Conservation (phyloP, 1,140 invertebrate genomes). For the Pemphigus obesinymphae region DNA sequence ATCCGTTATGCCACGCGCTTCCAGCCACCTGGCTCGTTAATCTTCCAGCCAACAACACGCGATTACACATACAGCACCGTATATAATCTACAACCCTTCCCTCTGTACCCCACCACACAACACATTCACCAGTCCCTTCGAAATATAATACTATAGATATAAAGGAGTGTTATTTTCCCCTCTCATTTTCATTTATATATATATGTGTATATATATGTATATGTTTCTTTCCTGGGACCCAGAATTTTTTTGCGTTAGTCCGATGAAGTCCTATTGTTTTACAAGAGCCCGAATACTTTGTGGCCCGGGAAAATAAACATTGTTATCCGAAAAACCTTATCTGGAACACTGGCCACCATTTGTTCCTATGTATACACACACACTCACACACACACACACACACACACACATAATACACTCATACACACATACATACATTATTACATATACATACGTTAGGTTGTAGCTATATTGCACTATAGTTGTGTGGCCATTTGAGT, state of each 20-base stretch:
- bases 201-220: not conserved
- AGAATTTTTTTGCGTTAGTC: constrained; percentile 26
- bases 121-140: too few relatives aligned
- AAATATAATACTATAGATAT: constrained; percentile 1
- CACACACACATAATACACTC: not conserved
- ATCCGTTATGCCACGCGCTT: constrained; percentile 34
- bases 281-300: constrained; percentile 25
- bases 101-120: not conserved
- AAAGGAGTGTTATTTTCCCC: constrained; percentile 4
- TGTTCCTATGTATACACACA: not conserved
- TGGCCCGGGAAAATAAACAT: constrained; percentile 9
- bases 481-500: too few relatives aligned
- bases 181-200: not conserved
- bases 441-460: too few relatives aligned
- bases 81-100: constrained; percentile 31
- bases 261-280: constrained; percentile 38
- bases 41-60: constrained; percentile 39
- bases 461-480: too few relatives aligned
- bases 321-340: constrained; percentile 27
- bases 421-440: too few relatives aligned
- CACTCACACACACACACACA: not conserved
- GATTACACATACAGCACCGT: constrained; percentile 39
- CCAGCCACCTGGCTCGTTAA: constrained; percentile 41
- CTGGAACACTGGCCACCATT: constrained; percentile 29
- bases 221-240: not conserved